These are phyloP conservation scores for Umimayanthus kanabou DNA, from an alignment of 92 coral and sea anemone species.

Conservation along the genomic window DNA sequence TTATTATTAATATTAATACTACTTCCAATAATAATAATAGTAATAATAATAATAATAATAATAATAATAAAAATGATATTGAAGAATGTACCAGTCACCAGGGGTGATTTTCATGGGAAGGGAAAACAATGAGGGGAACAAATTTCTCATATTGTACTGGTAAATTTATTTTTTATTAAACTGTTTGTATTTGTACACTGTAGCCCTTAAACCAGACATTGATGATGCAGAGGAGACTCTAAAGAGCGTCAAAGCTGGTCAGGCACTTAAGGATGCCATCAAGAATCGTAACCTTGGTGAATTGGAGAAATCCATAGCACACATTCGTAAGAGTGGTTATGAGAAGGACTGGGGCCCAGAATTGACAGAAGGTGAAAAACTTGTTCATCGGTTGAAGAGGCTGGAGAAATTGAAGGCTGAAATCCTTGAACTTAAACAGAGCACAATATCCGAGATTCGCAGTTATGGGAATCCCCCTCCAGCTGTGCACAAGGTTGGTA, in stretches of 20 bases:
- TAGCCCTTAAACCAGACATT: constrained; percentile 88
- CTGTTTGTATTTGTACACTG: neutral
- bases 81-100: too few relatives aligned
- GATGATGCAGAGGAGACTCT: constrained; percentile 86
- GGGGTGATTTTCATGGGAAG: too few relatives aligned
- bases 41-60: too few relatives aligned
- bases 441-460: constrained; percentile 94
- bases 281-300: constrained; percentile 77
- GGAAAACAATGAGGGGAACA: too few relatives aligned
- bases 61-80: too few relatives aligned
- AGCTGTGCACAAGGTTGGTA: constrained; percentile 87
- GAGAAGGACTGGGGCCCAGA: constrained; percentile 90
- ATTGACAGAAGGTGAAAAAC: constrained; percentile 88
- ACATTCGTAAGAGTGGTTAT: constrained; percentile 78
- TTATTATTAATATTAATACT: too few relatives aligned
- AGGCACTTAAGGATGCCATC: constrained; percentile 82
- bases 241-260: constrained; percentile 86
- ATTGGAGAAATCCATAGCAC: constrained; percentile 84
- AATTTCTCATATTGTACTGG: too few relatives aligned
- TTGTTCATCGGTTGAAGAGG: constrained; percentile 81
- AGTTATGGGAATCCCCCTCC: constrained; percentile 95
- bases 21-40: too few relatives aligned
- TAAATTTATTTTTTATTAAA: neutral
- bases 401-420: constrained; percentile 91
- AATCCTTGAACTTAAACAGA: constrained; percentile 93